Evolutionary conservation across 2,797 vertebrate species (phyloP), one percentile per base, ranked within the genome.

Genomic region (Scleropages formosus): DNA sequence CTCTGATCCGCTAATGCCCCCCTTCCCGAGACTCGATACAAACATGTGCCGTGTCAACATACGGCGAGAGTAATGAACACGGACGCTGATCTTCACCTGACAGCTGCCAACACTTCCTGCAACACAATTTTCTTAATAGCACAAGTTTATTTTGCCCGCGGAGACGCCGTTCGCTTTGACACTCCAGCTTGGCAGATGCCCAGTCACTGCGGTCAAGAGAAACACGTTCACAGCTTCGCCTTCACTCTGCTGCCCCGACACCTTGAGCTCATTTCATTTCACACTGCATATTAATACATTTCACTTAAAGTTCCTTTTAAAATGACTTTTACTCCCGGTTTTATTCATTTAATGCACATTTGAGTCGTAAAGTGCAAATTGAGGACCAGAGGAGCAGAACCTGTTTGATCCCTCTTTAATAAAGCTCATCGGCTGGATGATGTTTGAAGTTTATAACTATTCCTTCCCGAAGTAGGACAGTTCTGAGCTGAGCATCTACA

Each of bases 161-260:
- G 39, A 31, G 27, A 44, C 39, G 0, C 39, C n/a, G 10, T 18
- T 18, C n/a, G n/a, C 65, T 44, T 27, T n/a, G 27, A 51, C 22
- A 62, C 58, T 70, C 24, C 66, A 46, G 24, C 18, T 62, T 73
- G 71, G 71, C 73, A 65, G 62, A 47, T 4, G 53, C 47, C 47
- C 67, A 62, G 39, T 62, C 16, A 46, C 44, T 53, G 15, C 18
- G 27, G 11, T 72, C 62, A 59, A 31, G n/a, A 0, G 60, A 20
- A 77, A 18, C 27, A 46, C 20, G 16, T 58, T 56, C 27, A 4
- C 3, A 9, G 60, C 31, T 60, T 44, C 47, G 0, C 75, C 46
- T 77, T 56, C 47, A 47, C 31, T 59, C 26, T 70, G 66, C 75
- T 44, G 58, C 51, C 61, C 58, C 20, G 20, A 70, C n/a, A 69